Evolutionary conservation across 1,140 invertebrate species (phyloP).

Genomic region (Cephus cinctus): DNA sequence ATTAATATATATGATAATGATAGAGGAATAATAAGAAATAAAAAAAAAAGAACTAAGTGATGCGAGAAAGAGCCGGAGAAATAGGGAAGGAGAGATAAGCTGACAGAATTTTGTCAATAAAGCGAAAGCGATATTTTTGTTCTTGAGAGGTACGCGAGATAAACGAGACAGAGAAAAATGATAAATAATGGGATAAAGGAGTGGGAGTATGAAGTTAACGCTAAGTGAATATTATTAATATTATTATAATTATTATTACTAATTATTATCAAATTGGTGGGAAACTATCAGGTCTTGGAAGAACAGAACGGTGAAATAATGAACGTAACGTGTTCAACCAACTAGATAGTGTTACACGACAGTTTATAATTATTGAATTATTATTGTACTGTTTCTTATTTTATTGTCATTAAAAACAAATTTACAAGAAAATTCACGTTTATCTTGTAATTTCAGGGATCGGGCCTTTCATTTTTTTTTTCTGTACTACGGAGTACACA

Average conservation of each 20-base stretch:
- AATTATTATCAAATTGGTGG: slow-evolving; percentile 46
- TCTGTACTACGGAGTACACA: slow-evolving; percentile 2
- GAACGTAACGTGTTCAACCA: slow-evolving; percentile 34
- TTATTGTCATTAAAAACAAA: slow-evolving; percentile 52
- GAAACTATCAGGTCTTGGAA: slow-evolving; percentile 32
- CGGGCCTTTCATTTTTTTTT: neutral
- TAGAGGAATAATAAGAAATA: slow-evolving; percentile 39
- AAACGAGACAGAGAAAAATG: slow-evolving; percentile 20
- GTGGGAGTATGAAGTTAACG: slow-evolving; percentile 9
- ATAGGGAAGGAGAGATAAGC: slow-evolving; percentile 17
- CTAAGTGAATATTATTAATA: slow-evolving; percentile 37
- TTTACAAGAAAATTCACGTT: slow-evolving; percentile 30
- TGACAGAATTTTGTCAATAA: slow-evolving; percentile 46
- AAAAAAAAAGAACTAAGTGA: slow-evolving; percentile 28
- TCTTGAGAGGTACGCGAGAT: slow-evolving; percentile 38
- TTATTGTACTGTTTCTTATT: slow-evolving; percentile 54
- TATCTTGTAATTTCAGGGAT: slow-evolving; percentile 16
- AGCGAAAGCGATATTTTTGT: slow-evolving; percentile 45
- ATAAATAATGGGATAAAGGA: slow-evolving; percentile 11
- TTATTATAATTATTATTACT: slow-evolving; percentile 41
- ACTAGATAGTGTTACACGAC: slow-evolving; percentile 45
- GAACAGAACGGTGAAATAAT: no score
- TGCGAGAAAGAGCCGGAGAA: slow-evolving; percentile 14
- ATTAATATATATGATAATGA: slow-evolving; percentile 24
- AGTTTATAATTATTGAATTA: slow-evolving; percentile 47